Percentiles rank a stretch among this genome's conserved stretches.
These are phyloP conservation scores for Cryptoblepharus egeriae DNA, from an alignment of 2,797 vertebrate genomes.

Conservation along the genomic window DNA sequence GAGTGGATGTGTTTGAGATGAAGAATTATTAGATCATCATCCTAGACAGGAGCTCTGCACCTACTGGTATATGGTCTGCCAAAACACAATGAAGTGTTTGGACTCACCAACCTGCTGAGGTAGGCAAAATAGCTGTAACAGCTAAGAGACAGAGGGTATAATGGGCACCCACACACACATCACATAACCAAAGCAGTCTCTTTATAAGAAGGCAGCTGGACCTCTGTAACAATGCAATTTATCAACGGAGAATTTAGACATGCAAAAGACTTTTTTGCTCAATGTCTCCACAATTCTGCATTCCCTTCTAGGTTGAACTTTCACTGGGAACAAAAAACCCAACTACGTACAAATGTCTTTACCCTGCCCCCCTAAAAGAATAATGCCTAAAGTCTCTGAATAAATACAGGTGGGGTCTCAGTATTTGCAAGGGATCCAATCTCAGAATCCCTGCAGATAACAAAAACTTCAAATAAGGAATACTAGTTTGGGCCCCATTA, in stretches of 20 bases:
- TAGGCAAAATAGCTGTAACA: neutral
- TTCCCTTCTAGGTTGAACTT: neutral
- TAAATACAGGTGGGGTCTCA: too few species aligned
- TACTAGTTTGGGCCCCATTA: too few species aligned
- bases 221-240: neutral
- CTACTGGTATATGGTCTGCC: neutral
- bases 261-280: neutral
- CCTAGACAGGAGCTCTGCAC: neutral
- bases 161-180: neutral
- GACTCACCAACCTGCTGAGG: neutral
- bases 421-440: too few species aligned
- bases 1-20: neutral
- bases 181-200: neutral
- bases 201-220: neutral
- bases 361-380: too few species aligned
- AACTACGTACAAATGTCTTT: too few species aligned
- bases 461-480: too few species aligned
- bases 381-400: too few species aligned
- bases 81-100: neutral
- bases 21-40: neutral
- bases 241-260: neutral
- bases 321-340: neutral
- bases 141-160: neutral
- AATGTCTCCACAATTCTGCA: neutral
- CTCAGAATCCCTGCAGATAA: too few species aligned